phyloP scores from a whole-genome alignment of 2,113 vertebrate species.

The Pedetes capensis region DNA sequence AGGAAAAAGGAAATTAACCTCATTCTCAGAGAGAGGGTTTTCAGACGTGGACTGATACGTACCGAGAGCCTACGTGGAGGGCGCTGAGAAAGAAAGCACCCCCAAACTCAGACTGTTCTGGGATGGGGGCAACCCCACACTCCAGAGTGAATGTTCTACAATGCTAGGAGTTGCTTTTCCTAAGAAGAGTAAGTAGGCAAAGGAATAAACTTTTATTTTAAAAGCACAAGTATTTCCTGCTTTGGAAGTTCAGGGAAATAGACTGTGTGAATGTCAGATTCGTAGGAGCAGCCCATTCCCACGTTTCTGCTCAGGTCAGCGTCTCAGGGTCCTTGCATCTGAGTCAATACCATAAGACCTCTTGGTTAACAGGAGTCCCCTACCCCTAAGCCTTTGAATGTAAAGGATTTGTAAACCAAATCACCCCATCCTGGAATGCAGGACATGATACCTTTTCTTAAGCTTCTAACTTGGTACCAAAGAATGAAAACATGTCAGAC shows the following conservation, averaged over 20 bases:
- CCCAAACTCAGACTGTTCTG: neutral
- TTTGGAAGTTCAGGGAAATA: slow-evolving; percentile 85
- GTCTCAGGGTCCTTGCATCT: neutral
- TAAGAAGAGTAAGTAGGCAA: slow-evolving; percentile 59
- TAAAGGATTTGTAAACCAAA: slow-evolving; percentile 60
- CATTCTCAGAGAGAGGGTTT: slow-evolving; percentile 23
- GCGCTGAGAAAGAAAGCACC: neutral
- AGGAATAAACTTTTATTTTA: slow-evolving; percentile 68
- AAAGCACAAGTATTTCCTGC: slow-evolving; percentile 83
- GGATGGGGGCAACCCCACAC: neutral
- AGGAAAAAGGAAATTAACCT: neutral
- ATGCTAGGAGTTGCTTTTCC: slow-evolving; percentile 49
- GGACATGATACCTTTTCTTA: neutral
- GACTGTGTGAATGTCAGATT: slow-evolving; percentile 54
- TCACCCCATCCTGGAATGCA: neutral
- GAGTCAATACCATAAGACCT: neutral
- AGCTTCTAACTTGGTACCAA: slow-evolving; percentile 77
- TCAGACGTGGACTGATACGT: neutral
- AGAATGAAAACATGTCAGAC: slow-evolving; percentile 75
- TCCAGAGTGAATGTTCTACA: slow-evolving; percentile 53
- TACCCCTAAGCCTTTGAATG: slow-evolving; percentile 64
- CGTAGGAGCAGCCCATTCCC: neutral
- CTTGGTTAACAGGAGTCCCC: neutral
- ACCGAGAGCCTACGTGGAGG: neutral
- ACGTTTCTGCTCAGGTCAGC: neutral